Percentiles rank a stretch among this genome's conserved stretches.
These are phyloP conservation scores for Drosophila parvula DNA, from an alignment of 1,140 invertebrate genomes.

Conservation along the genomic window DNA sequence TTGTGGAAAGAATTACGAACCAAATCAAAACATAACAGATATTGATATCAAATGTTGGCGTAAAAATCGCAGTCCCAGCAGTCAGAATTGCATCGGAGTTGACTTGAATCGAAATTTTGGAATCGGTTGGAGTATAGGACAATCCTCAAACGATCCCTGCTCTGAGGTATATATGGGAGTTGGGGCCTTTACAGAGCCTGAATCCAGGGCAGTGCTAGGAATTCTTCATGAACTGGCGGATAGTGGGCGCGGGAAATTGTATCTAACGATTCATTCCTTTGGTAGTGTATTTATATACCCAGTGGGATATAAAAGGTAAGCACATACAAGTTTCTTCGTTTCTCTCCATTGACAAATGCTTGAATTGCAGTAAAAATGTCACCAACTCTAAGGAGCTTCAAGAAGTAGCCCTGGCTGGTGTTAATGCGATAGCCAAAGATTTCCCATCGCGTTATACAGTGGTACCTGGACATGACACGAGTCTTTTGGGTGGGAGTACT, in stretches of 20 bases:
- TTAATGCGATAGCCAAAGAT: constrained; percentile 18
- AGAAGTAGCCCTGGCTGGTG: constrained; percentile 27
- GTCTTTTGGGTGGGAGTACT: too few species aligned
- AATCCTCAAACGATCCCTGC: not conserved
- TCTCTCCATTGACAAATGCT: not conserved
- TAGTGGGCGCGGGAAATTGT: constrained; percentile 15
- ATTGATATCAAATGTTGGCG: constrained; percentile 42
- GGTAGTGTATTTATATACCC: too few species aligned
- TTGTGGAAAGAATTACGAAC: too few species aligned
- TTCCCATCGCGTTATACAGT: too few species aligned
- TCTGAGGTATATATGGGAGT: not conserved
- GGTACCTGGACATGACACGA: too few species aligned
- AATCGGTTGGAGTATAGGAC: constrained; percentile 10
- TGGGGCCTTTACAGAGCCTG: constrained; percentile 30
- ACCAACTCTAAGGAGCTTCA: constrained; percentile 2
- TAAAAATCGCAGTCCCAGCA: constrained; percentile 26
- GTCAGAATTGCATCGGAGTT: constrained; percentile 13
- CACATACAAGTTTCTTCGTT: too few species aligned
- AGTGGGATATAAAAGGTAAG: constrained; percentile 24
- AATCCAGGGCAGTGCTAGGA: constrained; percentile 23
- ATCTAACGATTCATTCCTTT: constrained; percentile 14
- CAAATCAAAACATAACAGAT: too few species aligned
- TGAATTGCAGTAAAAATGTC: not conserved
- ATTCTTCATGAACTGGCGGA: constrained; percentile 20
- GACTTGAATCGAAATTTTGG: constrained; percentile 52